Evolutionary conservation across 2,888 invertebrate genomes (phyloP), one percentile per base, ranked within the genome.

Genomic region (Molorchus minor): DNA sequence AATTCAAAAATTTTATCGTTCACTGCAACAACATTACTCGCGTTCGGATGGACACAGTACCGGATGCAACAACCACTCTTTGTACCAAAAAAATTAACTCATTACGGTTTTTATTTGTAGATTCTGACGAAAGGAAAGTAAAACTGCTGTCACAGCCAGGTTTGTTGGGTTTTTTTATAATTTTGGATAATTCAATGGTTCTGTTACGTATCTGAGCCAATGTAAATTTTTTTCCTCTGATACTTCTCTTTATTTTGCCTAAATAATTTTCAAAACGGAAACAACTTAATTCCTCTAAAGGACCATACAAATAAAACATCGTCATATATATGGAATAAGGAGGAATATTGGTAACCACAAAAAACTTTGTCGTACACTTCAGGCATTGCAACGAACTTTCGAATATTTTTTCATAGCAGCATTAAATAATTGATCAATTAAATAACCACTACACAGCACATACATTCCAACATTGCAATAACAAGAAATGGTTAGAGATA

Each of bases 211-310:
- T 35, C 15, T 35, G 35, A 35, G 35, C 35, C 2, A 35, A 15
- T 35, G 35, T 12, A 13, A 35, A 7, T 4, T 35, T 2, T 35
- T 35, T 35, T 12, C 35, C 35, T 35, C 35, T 7, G 2, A 35
- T 12, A 7, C 12, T 35, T 12, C 7, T 35, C 47, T 55, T 55
- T 46, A 55, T 21, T 17, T 33, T 49, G 7, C 55, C 55, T 7
- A 55, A 35, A 2, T 13, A 38, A 16, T 36, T 49, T 33, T 55
- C 55, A 55, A 36, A 55, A n/a, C 13, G 17, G 47, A 49, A 55
- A 46, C 55, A 55, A 20, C 21, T 36, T n/a, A 47, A 15, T 33
- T 30, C 8, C 5, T 41, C 25, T 29, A 36, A 13, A 12, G 25
- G 35, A 12, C 46, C 47, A 20, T 19, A 49, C n/a, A 3, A 2